Conservation (phyloP, 1,140 invertebrate species). For the Bombus pascuorum region DNA sequence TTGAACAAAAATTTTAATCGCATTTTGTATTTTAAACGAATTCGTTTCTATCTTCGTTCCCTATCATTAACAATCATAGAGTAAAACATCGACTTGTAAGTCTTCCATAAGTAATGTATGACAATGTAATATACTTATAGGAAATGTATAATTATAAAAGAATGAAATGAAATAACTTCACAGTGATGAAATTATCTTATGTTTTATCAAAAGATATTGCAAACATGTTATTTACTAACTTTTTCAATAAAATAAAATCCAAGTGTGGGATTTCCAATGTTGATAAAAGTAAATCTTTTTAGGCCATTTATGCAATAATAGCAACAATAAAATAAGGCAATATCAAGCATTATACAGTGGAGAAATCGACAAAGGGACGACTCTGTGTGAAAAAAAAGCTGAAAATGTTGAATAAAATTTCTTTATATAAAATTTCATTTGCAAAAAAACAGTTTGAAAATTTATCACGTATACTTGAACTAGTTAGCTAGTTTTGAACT, state of each 20-base stretch:
- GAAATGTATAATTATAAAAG: background rate
- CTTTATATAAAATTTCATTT: background rate
- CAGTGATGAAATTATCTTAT: background rate
- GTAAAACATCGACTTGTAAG: background rate
- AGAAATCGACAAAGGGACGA: background rate
- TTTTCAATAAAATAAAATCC: background rate
- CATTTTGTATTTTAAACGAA: constrained; percentile 37
- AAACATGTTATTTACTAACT: background rate
- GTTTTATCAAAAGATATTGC: background rate
- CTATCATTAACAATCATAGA: background rate
- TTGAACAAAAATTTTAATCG: constrained; percentile 39
- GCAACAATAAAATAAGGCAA: background rate
- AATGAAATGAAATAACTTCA: background rate
- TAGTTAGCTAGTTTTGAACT: background rate
- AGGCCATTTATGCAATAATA: background rate
- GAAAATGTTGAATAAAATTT: background rate
- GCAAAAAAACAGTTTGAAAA: background rate
- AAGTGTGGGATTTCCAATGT: background rate
- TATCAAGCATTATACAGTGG: background rate
- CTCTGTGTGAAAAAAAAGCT: background rate
- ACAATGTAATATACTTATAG: background rate
- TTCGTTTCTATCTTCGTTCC: background rate
- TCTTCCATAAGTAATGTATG: background rate
- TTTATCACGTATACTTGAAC: background rate
- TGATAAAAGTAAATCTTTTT: background rate